These are phyloP conservation scores for Sebastes nivosus DNA, from an alignment of 2,797 vertebrate species.

Conservation along the genomic window DNA sequence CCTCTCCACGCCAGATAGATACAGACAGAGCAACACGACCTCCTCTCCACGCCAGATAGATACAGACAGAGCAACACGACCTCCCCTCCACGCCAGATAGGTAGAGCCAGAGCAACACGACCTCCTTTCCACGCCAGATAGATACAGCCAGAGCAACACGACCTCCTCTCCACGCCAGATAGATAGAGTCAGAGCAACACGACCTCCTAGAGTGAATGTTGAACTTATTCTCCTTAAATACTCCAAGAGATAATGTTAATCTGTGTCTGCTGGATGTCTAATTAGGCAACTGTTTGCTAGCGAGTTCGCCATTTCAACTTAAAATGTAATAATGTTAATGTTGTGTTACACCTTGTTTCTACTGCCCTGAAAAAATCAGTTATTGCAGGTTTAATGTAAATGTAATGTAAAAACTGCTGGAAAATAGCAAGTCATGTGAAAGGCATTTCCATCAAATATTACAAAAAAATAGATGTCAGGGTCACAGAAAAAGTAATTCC, in stretches of 20 bases:
- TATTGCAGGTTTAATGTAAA: not conserved
- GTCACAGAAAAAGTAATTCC: not conserved
- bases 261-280: too few species aligned
- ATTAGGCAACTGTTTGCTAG: too few species aligned
- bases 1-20: rapidly evolving
- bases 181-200: too few species aligned
- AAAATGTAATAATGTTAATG: not conserved
- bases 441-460: not conserved
- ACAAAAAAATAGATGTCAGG: not conserved
- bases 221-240: too few species aligned
- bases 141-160: too few species aligned
- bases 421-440: not conserved
- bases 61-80: too few species aligned
- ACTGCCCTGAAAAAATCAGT: not conserved
- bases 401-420: not conserved
- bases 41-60: rapidly evolving
- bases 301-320: not conserved
- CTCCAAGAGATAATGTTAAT: too few species aligned
- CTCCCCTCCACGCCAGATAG: too few species aligned
- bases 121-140: too few species aligned
- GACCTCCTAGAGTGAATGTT: too few species aligned
- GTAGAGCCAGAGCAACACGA: rapidly evolving
- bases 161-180: too few species aligned
- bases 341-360: not conserved
- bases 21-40: rapidly evolving